Evolutionary conservation across 2,797 vertebrate genomes (phyloP), one percentile per base, ranked within the genome.

Genomic region (Apodemus agrarius): DNA sequence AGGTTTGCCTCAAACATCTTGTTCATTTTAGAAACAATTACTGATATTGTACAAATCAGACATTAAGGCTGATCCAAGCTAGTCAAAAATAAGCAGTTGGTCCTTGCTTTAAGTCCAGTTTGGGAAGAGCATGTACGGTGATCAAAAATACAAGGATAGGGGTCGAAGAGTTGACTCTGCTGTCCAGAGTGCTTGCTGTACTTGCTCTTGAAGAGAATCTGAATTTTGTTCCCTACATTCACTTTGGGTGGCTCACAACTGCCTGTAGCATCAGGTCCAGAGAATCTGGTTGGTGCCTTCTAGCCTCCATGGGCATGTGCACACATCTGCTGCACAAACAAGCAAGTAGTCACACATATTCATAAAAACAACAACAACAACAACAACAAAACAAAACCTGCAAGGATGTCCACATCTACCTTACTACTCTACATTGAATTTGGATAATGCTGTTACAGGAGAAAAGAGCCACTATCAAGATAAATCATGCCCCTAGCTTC

Each of bases 1-100:
- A 4, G 26, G 57, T 14, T 72, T 59, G 12, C 40, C 61, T 96
- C n/a, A 37, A 13, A 59, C 13, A 81, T 57, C 78, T 93, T 40
- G 65, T 94, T 95, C 43, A 8, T 95, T 95, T 94, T 80, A 82
- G 7, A 92, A 88, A 65, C 52, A 79, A 17, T 59, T 78, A 37
- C 79, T 91, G 67, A 46, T 75, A 74, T 59, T 37, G 5, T 26
- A 12, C 29, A 69, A 61, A 19, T 3, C 67, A 95, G 59, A 85
- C 5, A 31, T 54, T 88, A 31, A 82, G 59, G 3, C n/a, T 54
- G 29, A 5, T 80, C 65, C 37, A 82, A 78, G 4, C 19, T 85
- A 46, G 52, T 86, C 17, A 93, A 89, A 13, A 29, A 69, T n/a
- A 57, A 72, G 85, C 74, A 34, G 49, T 79, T 31, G 26, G 8